These are phyloP conservation scores for Micronisus gabar DNA, from an alignment of 2,113 vertebrate species.

Conservation along the genomic window DNA sequence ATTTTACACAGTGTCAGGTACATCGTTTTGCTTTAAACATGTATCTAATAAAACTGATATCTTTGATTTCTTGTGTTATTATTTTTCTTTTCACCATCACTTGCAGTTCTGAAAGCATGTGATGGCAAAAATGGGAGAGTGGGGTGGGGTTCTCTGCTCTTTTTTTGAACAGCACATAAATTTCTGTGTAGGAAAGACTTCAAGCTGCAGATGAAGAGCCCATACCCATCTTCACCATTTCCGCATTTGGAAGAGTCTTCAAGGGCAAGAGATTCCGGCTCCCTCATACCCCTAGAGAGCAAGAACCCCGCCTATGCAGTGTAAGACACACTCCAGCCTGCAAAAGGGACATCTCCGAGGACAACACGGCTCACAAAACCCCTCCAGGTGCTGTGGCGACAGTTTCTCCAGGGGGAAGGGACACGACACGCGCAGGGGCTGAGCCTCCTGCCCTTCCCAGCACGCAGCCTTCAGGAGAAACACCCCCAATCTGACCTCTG, in stretches of 20 bases:
- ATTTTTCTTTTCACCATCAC: not conserved
- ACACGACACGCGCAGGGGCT: rapidly evolving
- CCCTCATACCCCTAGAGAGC: rapidly evolving
- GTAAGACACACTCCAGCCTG: not conserved
- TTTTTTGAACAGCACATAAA: not conserved
- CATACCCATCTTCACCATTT: not conserved
- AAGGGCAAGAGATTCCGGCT: not conserved
- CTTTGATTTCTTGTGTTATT: not conserved
- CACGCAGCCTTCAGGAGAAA: not conserved
- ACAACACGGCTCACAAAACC: rapidly evolving
- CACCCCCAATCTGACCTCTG: rapidly evolving
- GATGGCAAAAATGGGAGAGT: rapidly evolving
- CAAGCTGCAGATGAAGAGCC: not conserved
- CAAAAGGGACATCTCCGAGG: rapidly evolving
- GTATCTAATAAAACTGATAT: not conserved
- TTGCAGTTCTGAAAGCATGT: rapidly evolving
- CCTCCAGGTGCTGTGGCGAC: rapidly evolving
- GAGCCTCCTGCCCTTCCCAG: not conserved
- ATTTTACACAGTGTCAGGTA: not conserved
- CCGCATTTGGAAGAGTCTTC: not conserved
- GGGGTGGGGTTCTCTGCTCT: rapidly evolving
- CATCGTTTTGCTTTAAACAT: not conserved
- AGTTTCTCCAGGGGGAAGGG: not conserved
- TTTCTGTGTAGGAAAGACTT: not conserved
- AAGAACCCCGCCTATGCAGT: not conserved